Conservation (phyloP, 2,113 vertebrate genomes). For the Paramisgurnus dabryanus region DNA sequence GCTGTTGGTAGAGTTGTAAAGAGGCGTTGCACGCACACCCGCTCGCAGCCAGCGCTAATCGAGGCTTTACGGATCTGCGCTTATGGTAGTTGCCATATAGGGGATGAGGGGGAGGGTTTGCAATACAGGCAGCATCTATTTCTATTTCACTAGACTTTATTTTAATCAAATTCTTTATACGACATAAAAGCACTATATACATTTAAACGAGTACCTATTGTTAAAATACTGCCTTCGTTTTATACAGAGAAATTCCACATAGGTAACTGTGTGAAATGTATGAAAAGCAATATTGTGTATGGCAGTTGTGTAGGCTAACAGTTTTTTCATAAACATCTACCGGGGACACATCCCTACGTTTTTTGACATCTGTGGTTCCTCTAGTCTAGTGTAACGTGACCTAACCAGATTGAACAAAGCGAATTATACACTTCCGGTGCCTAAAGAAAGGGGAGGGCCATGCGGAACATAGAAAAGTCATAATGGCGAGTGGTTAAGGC, state of each 20-base stretch:
- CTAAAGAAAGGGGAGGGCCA: slow-evolving; percentile 42
- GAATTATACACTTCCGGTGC: slow-evolving; percentile 28
- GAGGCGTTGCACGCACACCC: slow-evolving; percentile 64
- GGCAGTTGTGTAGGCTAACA: neutral
- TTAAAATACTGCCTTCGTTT: neutral
- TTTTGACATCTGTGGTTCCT: neutral
- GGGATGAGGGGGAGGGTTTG: slow-evolving; percentile 61
- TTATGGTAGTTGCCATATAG: slow-evolving; percentile 58
- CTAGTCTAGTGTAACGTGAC: slow-evolving; percentile 2
- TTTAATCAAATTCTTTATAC: neutral
- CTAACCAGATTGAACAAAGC: slow-evolving; percentile 28
- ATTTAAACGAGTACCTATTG: no score
- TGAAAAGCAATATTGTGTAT: neutral
- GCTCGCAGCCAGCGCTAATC: slow-evolving; percentile 53
- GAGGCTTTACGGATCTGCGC: slow-evolving; percentile 53
- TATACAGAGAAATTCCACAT: neutral
- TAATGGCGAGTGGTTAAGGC: slow-evolving; percentile 33
- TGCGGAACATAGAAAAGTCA: slow-evolving; percentile 28
- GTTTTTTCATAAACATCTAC: neutral
- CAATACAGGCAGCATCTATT: slow-evolving; percentile 67
- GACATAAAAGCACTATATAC: neutral
- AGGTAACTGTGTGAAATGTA: neutral
- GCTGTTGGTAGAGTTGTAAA: slow-evolving; percentile 69
- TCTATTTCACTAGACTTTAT: neutral
- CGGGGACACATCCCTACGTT: neutral